phyloP scores from a whole-genome alignment of 2,113 vertebrate species.

The Ailurus styani region DNA sequence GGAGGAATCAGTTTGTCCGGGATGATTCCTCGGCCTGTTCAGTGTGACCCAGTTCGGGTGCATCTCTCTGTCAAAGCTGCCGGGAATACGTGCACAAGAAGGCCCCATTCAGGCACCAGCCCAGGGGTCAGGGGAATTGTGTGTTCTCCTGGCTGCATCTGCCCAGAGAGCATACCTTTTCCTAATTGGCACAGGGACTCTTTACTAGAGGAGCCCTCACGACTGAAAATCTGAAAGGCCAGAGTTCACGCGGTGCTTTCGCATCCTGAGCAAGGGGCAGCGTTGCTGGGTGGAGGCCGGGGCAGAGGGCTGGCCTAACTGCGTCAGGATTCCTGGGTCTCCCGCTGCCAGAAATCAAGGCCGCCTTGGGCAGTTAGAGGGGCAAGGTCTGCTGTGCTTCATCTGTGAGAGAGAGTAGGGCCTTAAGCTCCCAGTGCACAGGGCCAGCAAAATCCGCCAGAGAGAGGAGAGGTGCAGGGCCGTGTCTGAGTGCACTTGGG shows the following conservation, averaged over 20 bases:
- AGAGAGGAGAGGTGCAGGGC: neutral
- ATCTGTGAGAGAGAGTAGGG: neutral
- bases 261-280: neutral
- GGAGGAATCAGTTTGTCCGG: neutral
- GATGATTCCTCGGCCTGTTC: neutral
- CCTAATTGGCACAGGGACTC: neutral
- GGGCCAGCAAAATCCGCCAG: neutral
- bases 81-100: accelerated
- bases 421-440: too few relatives aligned
- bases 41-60: too few relatives aligned
- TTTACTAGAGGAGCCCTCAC: neutral
- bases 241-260: neutral
- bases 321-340: neutral
- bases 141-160: neutral
- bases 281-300: neutral
- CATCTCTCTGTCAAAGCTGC: neutral
- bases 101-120: neutral
- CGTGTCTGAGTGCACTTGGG: neutral
- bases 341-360: neutral
- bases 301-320: neutral
- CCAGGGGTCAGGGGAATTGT: neutral
- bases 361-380: neutral
- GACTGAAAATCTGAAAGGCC: neutral
- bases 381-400: neutral
- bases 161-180: neutral